Conservation (phyloP, 1,140 invertebrate species). For the Ephestia elutella region DNA sequence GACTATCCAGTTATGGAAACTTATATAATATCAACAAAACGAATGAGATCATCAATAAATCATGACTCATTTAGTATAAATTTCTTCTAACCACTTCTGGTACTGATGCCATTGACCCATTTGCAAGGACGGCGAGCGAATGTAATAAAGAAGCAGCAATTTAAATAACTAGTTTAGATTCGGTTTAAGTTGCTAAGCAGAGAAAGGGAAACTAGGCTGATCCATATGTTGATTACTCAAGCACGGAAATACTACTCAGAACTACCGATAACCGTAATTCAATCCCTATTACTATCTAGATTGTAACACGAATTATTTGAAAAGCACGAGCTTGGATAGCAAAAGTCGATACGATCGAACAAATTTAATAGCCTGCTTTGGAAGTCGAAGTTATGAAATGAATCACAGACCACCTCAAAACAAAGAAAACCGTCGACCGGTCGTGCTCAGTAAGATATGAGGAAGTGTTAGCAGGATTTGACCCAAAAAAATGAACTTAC, state of each 20-base stretch:
- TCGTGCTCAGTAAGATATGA: too few species aligned
- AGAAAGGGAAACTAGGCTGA: conserved; percentile 23
- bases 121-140: conserved; percentile 22
- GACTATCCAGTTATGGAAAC: neutral
- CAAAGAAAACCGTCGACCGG: neutral
- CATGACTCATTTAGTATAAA: conserved; percentile 34
- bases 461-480: too few species aligned
- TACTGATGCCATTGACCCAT: conserved; percentile 52
- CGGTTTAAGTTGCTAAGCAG: conserved; percentile 5
- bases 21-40: neutral
- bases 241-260: conserved; percentile 24
- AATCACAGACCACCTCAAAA: neutral
- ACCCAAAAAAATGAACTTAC: too few species aligned
- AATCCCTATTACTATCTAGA: conserved; percentile 27
- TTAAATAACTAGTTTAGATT: conserved; percentile 15
- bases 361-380: conserved; percentile 22
- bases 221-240: conserved; percentile 25
- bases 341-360: conserved; percentile 18
- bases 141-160: conserved; percentile 9
- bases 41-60: conserved; percentile 28
- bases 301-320: conserved; percentile 22
- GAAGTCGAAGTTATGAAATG: conserved; percentile 5
- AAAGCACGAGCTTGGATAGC: conserved; percentile 21
- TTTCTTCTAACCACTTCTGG: conserved; percentile 28
- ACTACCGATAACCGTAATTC: conserved; percentile 29